Evolutionary conservation across 2,888 invertebrate genomes (phyloP), one percentile per base, ranked within the genome.

Genomic region (Ophioninae sp.): DNA sequence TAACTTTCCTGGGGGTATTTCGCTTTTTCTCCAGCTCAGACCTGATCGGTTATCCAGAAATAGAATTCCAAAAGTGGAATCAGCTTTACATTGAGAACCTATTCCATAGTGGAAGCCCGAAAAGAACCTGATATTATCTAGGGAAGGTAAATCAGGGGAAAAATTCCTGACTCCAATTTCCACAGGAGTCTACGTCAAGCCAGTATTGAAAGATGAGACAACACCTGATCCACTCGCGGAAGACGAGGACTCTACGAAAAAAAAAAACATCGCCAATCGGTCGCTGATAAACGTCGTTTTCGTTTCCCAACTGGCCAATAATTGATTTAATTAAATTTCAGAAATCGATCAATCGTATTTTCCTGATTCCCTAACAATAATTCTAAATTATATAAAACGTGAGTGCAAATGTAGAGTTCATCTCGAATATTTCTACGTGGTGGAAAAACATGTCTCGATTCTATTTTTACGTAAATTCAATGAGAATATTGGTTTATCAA

Each of bases 381-480:
- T 51, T 13, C 13, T 51, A 0, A 13, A 13, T 51, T 17, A 51
- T 17, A 3, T 51, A 17, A 51, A 51, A 17, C 51, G 51, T 51
- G 51, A 17, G 17, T 51, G 17, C 13, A 13, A 51, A 10, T 17
- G 17, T 13, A 51, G 51, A 23, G 79, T 71, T 71, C 79, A 75
- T 79, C 79, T 82, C 39, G 61, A 51, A 51, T 41, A 8, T 71
- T 23, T 72, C 59, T 23, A 71, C 63, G 56, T 58, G 39, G 9
- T 61, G 30, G 41, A 37, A 78, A 3, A 64, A 51, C 30, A 64
- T 20, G 20, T 64, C 20, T 64, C 44, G 10, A 59, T n/a, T 23
- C 10, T 9, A 74, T 13, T 61, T 58, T 30, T n/a, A 39, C 63
- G 68, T 58, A 7, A 39, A 51, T 56, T 73, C 23, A 64, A 74